phyloP scores from a whole-genome alignment of 2,113 vertebrate genomes.

The Trematocara zebra region DNA sequence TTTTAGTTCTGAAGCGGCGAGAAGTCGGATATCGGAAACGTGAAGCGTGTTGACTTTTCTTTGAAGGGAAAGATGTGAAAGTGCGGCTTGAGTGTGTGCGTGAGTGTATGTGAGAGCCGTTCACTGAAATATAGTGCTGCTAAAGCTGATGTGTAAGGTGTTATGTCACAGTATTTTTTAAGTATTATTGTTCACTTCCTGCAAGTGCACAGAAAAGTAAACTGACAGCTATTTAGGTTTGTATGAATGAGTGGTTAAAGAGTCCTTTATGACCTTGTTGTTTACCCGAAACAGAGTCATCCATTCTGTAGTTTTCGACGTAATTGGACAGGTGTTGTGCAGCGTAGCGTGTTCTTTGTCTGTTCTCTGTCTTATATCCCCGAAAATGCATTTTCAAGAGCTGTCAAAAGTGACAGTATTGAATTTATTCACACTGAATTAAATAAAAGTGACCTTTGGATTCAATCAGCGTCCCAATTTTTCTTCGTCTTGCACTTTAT shows the following conservation, averaged over 20 bases:
- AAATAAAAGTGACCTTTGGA: slow-evolving; percentile 72
- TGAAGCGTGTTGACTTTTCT: not conserved
- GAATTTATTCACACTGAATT: slow-evolving; percentile 46
- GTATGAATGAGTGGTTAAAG: not conserved
- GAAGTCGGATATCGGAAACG: not conserved
- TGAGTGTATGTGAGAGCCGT: not conserved
- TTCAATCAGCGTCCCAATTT: not conserved
- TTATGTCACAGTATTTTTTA: slow-evolving; percentile 48
- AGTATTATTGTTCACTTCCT: slow-evolving; percentile 29
- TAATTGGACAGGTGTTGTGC: not conserved
- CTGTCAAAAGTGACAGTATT: slow-evolving; percentile 27
- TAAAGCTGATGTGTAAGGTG: slow-evolving; percentile 33
- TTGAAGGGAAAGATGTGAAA: slow-evolving; percentile 35
- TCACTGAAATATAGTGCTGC: slow-evolving; percentile 45
- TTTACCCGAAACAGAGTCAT: slow-evolving; percentile 4
- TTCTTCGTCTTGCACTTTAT: not conserved
- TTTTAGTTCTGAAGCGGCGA: not conserved
- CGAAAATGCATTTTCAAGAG: not conserved
- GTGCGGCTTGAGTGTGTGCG: not conserved
- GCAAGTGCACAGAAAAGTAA: not conserved
- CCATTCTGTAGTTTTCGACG: not conserved
- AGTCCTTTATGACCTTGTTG: not conserved
- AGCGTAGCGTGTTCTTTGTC: not conserved
- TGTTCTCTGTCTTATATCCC: not conserved
- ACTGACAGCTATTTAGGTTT: not conserved